Percentiles rank a stretch among this genome's conserved stretches.
Conservation (phyloP, 2,888 invertebrate species). For the Melipona bicolor region DNA sequence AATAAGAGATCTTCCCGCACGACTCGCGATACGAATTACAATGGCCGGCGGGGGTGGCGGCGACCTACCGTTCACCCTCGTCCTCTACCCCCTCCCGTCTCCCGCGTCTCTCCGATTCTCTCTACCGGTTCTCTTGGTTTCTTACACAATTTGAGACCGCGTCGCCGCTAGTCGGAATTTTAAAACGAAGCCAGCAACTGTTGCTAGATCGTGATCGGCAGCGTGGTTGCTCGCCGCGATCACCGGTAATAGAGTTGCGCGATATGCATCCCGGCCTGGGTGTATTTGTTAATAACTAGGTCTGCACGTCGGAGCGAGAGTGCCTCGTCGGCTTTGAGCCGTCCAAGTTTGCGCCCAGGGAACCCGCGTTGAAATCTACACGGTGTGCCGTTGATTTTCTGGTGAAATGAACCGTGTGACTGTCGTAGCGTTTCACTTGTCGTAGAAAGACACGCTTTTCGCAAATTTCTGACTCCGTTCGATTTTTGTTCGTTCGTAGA, state of each 20-base stretch:
- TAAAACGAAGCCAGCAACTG: conserved; percentile 24
- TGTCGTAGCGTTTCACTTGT: neutral
- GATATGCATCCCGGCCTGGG: conserved; percentile 28
- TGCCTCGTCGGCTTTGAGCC: conserved; percentile 23
- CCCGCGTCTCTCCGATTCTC: neutral
- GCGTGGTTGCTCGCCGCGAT: conserved; percentile 2
- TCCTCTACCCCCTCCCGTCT: neutral
- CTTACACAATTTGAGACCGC: conserved; percentile 44
- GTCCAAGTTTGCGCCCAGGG: neutral
- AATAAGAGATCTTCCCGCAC: conserved; percentile 79
- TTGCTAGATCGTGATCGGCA: conserved; percentile 23
- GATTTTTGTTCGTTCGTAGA: no score
- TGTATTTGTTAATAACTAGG: conserved; percentile 49
- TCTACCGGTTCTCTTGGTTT: conserved; percentile 15
- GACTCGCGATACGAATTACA: conserved; percentile 79
- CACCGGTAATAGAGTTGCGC: conserved; percentile 32
- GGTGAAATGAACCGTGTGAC: neutral
- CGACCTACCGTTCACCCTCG: conserved; percentile 34
- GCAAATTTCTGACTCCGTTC: neutral
- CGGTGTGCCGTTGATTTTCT: neutral
- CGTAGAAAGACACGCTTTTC: neutral
- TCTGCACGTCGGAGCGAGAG: conserved; percentile 18
- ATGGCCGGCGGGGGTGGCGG: conserved; percentile 67
- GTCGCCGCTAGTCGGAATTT: conserved; percentile 36
- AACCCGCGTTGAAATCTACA: conserved; percentile 14